Percentiles rank a stretch among this genome's conserved stretches.
phyloP scores from a whole-genome alignment of 2,888 invertebrate species.

The Eucera pruinosa region DNA sequence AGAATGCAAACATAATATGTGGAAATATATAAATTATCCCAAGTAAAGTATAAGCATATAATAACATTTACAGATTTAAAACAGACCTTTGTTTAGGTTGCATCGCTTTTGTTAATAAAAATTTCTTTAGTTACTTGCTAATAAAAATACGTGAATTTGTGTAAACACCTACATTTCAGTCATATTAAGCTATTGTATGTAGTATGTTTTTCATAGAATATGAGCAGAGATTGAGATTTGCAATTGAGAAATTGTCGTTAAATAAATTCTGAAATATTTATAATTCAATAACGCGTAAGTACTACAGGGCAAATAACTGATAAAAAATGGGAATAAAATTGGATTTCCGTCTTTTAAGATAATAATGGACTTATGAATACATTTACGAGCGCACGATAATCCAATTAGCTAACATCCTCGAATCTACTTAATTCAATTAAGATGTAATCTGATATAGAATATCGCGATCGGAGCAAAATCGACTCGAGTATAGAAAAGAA shows the following conservation, averaged over 20 bases:
- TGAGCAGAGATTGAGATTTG: neutral
- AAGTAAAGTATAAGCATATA: no score
- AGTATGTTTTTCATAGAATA: neutral
- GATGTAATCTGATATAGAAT: conserved; percentile 54
- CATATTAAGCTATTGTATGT: no score
- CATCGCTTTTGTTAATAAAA: no score
- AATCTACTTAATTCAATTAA: conserved; percentile 55
- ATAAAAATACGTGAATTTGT: no score
- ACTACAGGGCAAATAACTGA: neutral
- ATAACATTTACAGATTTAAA: no score
- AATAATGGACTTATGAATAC: conserved; percentile 44
- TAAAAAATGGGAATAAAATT: neutral
- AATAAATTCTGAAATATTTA: no score
- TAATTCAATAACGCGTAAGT: neutral
- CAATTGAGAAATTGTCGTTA: neutral
- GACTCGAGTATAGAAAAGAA: conserved; percentile 43
- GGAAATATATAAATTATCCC: no score
- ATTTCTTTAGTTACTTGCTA: no score
- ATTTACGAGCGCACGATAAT: conserved; percentile 30
- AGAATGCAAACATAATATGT: no score
- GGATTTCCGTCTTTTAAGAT: conserved; percentile 1
- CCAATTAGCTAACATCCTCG: conserved; percentile 44
- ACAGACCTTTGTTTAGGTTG: no score
- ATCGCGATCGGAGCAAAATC: conserved; percentile 48
- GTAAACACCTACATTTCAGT: no score